Percentiles rank a stretch among this genome's conserved stretches.
Conservation (phyloP, 2,113 vertebrate genomes). For the Eulemur rufifrons region DNA sequence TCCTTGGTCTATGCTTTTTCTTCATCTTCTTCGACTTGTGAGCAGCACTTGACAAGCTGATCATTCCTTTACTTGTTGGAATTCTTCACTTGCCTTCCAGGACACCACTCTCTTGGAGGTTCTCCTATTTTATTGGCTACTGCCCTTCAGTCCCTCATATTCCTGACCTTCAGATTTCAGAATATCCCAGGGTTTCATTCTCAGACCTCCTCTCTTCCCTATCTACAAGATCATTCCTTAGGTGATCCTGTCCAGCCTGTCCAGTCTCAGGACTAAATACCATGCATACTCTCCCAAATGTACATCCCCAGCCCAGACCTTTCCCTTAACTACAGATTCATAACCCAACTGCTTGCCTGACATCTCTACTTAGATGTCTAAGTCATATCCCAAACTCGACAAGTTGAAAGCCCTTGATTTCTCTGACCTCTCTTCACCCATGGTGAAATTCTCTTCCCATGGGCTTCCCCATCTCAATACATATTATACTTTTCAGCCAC, state of each 20-base stretch:
- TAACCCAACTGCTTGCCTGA: not conserved
- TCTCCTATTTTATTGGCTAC: not conserved
- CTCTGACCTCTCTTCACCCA: not conserved
- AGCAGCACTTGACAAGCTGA: not conserved
- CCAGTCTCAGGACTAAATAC: not conserved
- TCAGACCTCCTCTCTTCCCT: not conserved
- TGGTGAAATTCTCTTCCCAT: not conserved
- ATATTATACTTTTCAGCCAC: not conserved
- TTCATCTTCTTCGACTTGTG: not conserved
- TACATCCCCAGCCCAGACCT: not conserved
- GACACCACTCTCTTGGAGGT: not conserved
- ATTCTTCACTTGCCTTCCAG: not conserved
- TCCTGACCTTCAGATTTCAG: not conserved
- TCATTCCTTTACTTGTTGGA: not conserved
- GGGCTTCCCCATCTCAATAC: not conserved
- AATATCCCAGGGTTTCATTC: not conserved
- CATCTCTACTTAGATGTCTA: not conserved
- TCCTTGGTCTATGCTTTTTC: not conserved
- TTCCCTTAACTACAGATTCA: not conserved
- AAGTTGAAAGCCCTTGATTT: not conserved
- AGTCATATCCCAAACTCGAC: not conserved
- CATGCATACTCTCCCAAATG: not conserved
- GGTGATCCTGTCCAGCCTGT: not conserved
- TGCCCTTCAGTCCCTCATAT: not conserved
- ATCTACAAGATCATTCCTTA: not conserved